Conservation (phyloP, 2,113 vertebrate species). For the Ciconia maguari region DNA sequence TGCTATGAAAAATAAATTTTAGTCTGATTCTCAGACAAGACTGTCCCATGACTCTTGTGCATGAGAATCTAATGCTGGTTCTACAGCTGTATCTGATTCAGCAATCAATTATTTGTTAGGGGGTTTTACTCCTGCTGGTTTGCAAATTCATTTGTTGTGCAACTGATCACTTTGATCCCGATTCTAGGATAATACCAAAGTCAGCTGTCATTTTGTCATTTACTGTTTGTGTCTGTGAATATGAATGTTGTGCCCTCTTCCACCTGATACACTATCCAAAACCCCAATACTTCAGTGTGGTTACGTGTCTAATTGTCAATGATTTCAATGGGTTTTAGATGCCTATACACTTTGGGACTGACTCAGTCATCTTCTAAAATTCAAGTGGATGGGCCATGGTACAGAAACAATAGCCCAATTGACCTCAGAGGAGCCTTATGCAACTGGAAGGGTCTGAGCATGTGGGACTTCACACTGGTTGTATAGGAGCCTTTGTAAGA, state of each 20-base stretch:
- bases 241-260: not conserved
- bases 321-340: not conserved
- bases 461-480: not conserved
- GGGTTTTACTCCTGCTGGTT: not conserved
- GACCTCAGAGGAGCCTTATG: not conserved
- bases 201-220: not conserved
- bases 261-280: not conserved
- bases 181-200: not conserved
- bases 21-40: not conserved
- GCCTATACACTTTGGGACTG: not conserved
- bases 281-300: not conserved
- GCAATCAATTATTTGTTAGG: not conserved
- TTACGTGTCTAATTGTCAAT: not conserved
- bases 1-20: not conserved
- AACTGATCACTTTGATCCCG: not conserved
- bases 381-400: not conserved
- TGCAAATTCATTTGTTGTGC: not conserved
- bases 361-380: not conserved
- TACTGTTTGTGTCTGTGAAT: not conserved
- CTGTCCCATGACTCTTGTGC: not conserved
- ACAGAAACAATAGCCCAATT: not conserved
- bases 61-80: not conserved
- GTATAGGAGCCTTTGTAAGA: not conserved
- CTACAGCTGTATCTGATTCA: not conserved
- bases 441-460: not conserved